Evolutionary conservation across 2,797 vertebrate genomes (phyloP).

Genomic region (Heteromormyrus szaboi): DNA sequence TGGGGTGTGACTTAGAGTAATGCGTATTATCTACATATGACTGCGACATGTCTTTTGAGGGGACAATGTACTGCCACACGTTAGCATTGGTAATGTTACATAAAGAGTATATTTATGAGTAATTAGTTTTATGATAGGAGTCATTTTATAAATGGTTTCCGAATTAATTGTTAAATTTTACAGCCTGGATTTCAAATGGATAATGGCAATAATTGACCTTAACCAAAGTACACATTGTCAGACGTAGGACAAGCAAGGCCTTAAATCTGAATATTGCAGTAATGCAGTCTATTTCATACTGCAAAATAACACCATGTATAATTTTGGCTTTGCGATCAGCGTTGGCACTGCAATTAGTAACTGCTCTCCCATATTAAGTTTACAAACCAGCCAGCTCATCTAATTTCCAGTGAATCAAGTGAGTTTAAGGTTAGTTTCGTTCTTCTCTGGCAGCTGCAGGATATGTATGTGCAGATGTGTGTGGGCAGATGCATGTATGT

Average conservation of each 20-base stretch:
- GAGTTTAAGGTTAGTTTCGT: slow-evolving; percentile 19
- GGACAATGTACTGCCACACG: neutral
- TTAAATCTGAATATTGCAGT: neutral
- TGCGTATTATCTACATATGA: neutral
- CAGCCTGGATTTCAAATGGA: slow-evolving; percentile 32
- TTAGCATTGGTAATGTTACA: neutral
- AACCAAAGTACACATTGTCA: neutral
- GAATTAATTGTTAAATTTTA: slow-evolving; percentile 25
- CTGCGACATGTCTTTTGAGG: slow-evolving; percentile 16
- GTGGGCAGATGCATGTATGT: neutral
- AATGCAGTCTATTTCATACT: neutral
- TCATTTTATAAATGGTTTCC: neutral
- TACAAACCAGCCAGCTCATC: neutral
- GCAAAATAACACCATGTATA: neutral
- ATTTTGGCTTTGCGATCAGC: slow-evolving; percentile 12
- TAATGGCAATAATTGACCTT: slow-evolving; percentile 28
- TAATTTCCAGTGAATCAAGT: slow-evolving; percentile 14
- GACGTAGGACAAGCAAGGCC: neutral
- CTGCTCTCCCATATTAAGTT: slow-evolving; percentile 8
- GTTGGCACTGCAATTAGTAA: slow-evolving; percentile 14
- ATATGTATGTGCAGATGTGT: neutral
- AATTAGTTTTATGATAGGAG: neutral
- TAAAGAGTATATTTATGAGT: neutral
- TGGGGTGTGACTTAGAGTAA: neutral
- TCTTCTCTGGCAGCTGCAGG: slow-evolving; percentile 8